phyloP scores from a whole-genome alignment of 2,888 invertebrate species.

The Andrena trimmerana region DNA sequence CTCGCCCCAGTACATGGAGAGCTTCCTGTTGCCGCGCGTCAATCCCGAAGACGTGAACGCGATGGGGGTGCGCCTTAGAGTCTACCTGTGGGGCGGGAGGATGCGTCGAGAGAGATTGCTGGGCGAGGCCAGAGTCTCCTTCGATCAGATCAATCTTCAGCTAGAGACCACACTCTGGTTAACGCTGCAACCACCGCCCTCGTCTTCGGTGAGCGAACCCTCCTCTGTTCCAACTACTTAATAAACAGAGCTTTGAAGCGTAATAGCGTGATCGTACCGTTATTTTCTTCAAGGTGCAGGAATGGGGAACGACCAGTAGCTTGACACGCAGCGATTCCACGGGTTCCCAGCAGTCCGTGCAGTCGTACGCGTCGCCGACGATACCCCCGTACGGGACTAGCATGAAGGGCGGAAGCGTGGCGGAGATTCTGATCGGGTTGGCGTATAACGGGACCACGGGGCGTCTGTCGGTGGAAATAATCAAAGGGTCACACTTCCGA shows the following conservation, averaged over 20 bases:
- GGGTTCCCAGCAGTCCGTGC: constrained; percentile 95
- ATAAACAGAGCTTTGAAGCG: neutral
- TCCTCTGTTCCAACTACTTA: neutral
- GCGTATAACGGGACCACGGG: constrained; percentile 98
- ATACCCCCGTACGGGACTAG: constrained; percentile 83
- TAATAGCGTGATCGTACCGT: neutral
- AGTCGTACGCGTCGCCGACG: constrained; percentile 84
- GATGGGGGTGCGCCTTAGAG: constrained; percentile 94
- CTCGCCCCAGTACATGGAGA: constrained; percentile 97
- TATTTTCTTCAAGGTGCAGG: constrained; percentile 71
- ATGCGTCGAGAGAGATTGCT: constrained; percentile 96
- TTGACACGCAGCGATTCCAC: constrained; percentile 97
- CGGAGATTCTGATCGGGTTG: constrained; percentile 94
- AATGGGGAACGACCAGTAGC: constrained; percentile 83
- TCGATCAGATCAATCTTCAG: constrained; percentile 95
- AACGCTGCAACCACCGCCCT: constrained; percentile 88
- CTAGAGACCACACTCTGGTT: constrained; percentile 96
- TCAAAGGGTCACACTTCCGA: constrained; percentile 91
- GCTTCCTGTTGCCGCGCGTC: constrained; percentile 95
- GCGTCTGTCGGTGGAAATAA: constrained; percentile 95
- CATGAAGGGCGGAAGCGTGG: constrained; percentile 95
- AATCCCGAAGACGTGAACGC: constrained; percentile 98
- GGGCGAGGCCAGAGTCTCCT: constrained; percentile 96
- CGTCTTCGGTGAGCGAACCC: constrained; percentile 75
- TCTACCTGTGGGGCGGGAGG: constrained; percentile 95